Evolutionary conservation across 2,888 invertebrate species (phyloP), one percentile per base, ranked within the genome.

Genomic region (Odontocolon sp.): DNA sequence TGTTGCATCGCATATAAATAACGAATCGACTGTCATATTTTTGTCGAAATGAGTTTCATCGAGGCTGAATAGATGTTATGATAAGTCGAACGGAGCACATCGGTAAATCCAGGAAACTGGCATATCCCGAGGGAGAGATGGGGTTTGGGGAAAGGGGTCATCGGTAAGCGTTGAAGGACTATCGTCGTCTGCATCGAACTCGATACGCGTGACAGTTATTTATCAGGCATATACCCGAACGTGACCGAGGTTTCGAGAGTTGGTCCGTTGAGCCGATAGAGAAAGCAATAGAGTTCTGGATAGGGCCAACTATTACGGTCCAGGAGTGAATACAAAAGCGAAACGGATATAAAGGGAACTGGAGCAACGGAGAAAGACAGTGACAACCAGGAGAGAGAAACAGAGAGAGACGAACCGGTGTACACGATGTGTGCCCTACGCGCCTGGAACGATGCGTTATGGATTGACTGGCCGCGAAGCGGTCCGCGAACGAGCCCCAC

Each of bases 401-500:
- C 61, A 63, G 68, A 69, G 69, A 57, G 76, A 66, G 54, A 33
- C 45, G 56, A 68, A 50, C 28, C 57, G 69, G 64, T 64, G 73
- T 69, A 59, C 76, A 59, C 38, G 47, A 50, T 42, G 74, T 47
- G 36, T 36, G 57, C 54, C 71, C 69, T 76, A 75, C 83, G 83
- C 83, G 78, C 82, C 80, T 80, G 80, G 80, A 74, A 80, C 82
- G 78, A 77, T 80, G 83, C 76, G 87, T 87, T 88, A 88, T 87
- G 85, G 86, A 87, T 88, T 85, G 87, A 87, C 86, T n/a, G n/a
- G n/a, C n/a, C n/a, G n/a, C n/a, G n/a, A n/a, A n/a, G n/a, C 83
- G 82, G 82, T 69, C 78, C 67, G 75, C 77, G 82, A 79, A 76
- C 80, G 81, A 82, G 80, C 80, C 79, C 79, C 81, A 74, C 57